These are phyloP conservation scores for Ailurus styani DNA, from an alignment of 2,113 vertebrate species.

Conservation along the genomic window DNA sequence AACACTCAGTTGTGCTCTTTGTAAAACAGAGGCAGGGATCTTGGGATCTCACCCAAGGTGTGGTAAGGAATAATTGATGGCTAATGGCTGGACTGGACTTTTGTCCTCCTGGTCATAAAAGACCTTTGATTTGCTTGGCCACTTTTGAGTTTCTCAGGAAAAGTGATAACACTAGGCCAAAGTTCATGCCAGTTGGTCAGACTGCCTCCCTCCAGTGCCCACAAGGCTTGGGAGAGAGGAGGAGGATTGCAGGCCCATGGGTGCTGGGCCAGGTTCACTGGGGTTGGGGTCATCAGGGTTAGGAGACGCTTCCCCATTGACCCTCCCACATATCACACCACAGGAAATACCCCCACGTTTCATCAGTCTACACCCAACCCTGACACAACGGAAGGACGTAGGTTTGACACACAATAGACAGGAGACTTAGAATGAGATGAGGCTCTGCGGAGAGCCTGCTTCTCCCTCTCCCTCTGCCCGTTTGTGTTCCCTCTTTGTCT, in stretches of 20 bases:
- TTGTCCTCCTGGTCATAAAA: slow-evolving; percentile 63
- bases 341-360: neutral
- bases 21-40: neutral
- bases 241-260: neutral
- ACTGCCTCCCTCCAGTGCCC: neutral
- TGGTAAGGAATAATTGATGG: slow-evolving; percentile 34
- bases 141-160: slow-evolving; percentile 55
- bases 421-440: neutral
- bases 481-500: too few relatives aligned
- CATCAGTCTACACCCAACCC: neutral
- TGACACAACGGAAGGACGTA: neutral
- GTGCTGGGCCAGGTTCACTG: neutral
- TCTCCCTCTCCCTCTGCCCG: too few relatives aligned
- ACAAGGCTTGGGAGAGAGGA: neutral
- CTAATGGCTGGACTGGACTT: slow-evolving; percentile 63
- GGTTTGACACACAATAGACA: neutral
- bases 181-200: slow-evolving; percentile 49
- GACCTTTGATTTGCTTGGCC: slow-evolving; percentile 64
- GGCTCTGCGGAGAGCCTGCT: neutral
- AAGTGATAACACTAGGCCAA: slow-evolving; percentile 54
- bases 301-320: neutral
- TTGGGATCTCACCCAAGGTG: neutral
- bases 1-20: neutral
- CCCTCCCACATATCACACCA: neutral
- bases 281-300: neutral